Percentiles rank a stretch among this genome's conserved stretches.
These are phyloP conservation scores for Acanthurus leucopareius DNA, from an alignment of 2,797 vertebrate species.

Conservation along the genomic window DNA sequence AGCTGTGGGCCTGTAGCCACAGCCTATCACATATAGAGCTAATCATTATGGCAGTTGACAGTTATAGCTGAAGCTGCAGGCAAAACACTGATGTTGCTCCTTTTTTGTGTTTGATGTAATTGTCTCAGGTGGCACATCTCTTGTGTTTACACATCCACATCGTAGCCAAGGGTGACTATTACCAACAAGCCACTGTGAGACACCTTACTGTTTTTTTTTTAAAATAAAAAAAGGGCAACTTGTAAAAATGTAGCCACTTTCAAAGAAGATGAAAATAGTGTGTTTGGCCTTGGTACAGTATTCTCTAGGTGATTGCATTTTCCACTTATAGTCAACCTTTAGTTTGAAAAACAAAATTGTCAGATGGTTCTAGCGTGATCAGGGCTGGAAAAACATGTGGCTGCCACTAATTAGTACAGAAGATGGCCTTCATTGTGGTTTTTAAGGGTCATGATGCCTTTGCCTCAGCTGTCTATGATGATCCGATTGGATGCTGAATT, in stretches of 20 bases:
- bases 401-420: not conserved
- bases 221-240: conserved; percentile 28
- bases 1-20: conserved; percentile 34
- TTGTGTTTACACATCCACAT: conserved; percentile 70
- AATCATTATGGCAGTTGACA: conserved; percentile 56
- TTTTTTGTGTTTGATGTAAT: conserved; percentile 59
- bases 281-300: conserved; percentile 27
- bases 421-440: not conserved
- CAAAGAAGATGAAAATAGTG: conserved; percentile 9
- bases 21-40: conserved; percentile 42
- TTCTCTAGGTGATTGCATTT: conserved; percentile 7
- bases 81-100: conserved; percentile 41
- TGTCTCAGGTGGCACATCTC: conserved; percentile 73
- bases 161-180: conserved; percentile 63
- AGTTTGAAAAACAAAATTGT: not conserved
- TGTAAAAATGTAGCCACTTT: conserved; percentile 5
- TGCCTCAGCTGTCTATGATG: too few species aligned
- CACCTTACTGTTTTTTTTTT: conserved; percentile 22
- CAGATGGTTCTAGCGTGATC: not conserved
- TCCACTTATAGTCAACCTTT: not conserved
- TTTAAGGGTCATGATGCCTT: too few species aligned
- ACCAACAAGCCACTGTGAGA: conserved; percentile 42
- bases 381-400: not conserved
- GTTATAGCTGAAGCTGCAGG: conserved; percentile 60
- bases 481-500: too few species aligned